Evolutionary conservation across 37 sponge, comb jelly and placozoan genomes (phyloP).

Genomic region (Crambe crambe): DNA sequence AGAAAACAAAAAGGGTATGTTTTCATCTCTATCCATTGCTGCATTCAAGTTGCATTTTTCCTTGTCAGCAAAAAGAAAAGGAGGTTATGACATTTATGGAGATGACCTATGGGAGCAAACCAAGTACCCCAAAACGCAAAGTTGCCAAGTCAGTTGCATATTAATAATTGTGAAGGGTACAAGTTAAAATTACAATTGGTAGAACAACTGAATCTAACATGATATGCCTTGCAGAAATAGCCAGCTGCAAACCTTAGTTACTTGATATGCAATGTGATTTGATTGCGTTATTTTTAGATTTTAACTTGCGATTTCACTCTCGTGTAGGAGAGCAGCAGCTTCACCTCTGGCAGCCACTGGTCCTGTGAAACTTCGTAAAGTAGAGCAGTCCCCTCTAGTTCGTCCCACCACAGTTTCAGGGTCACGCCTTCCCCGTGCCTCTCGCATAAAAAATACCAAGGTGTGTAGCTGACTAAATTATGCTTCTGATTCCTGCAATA

Average conservation of each 20-base stretch:
- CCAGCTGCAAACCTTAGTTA: too few species aligned
- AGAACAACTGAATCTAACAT: too few species aligned
- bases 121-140: slow-evolving; percentile 60
- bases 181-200: too few species aligned
- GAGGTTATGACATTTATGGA: slow-evolving; percentile 56
- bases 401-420: slow-evolving; percentile 9
- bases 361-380: slow-evolving; percentile 14
- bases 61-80: slow-evolving; percentile 62
- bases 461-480: background rate
- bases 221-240: too few species aligned
- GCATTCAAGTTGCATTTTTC: background rate
- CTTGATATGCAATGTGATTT: too few species aligned
- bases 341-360: slow-evolving; percentile 16
- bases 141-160: background rate
- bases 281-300: too few species aligned
- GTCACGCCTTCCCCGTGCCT: background rate
- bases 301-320: too few species aligned
- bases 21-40: background rate
- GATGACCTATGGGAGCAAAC: slow-evolving; percentile 74
- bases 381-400: slow-evolving; percentile 49
- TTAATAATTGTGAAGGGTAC: background rate
- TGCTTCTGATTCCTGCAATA: background rate
- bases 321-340: slow-evolving; percentile 27
- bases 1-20: slow-evolving; percentile 62
- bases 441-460: background rate